These are phyloP conservation scores for Sapajus apella DNA, from an alignment of 2,113 vertebrate genomes.

Conservation along the genomic window DNA sequence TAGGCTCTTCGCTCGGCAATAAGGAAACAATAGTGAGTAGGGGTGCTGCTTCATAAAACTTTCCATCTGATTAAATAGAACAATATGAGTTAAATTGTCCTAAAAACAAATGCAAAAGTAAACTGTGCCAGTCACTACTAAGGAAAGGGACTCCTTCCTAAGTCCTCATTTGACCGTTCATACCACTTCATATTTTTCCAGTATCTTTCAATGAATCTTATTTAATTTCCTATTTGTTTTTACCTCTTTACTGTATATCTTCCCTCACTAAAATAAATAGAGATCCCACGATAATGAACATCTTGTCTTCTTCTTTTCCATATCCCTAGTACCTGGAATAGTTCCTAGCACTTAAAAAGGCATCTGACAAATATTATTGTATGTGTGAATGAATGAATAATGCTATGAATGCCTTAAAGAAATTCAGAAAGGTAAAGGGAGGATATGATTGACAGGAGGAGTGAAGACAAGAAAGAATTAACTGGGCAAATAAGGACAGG, in stretches of 20 bases:
- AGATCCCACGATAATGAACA: not conserved
- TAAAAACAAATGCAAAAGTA: not conserved
- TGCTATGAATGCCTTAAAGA: not conserved
- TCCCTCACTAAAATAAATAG: not conserved
- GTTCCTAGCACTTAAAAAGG: not conserved
- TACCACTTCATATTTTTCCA: not conserved
- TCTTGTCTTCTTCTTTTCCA: not conserved
- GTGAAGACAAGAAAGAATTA: not conserved
- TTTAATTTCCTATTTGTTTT: not conserved
- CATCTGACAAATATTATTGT: not conserved
- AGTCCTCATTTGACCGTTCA: not conserved
- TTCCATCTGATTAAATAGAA: not conserved
- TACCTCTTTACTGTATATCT: not conserved
- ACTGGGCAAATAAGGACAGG: not conserved
- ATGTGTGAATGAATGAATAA: not conserved
- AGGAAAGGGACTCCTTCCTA: not conserved
- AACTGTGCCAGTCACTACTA: not conserved
- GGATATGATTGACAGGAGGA: not conserved
- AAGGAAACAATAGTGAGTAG: not conserved
- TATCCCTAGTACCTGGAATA: not conserved
- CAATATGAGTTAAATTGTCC: not conserved
- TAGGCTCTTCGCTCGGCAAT: not conserved
- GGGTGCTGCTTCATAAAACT: not conserved
- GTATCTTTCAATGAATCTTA: not conserved
- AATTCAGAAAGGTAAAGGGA: not conserved